Percentiles rank a stretch among this genome's conserved stretches.
phyloP scores from a whole-genome alignment of 2,113 vertebrate genomes.

The Pogonocichla stellata region DNA sequence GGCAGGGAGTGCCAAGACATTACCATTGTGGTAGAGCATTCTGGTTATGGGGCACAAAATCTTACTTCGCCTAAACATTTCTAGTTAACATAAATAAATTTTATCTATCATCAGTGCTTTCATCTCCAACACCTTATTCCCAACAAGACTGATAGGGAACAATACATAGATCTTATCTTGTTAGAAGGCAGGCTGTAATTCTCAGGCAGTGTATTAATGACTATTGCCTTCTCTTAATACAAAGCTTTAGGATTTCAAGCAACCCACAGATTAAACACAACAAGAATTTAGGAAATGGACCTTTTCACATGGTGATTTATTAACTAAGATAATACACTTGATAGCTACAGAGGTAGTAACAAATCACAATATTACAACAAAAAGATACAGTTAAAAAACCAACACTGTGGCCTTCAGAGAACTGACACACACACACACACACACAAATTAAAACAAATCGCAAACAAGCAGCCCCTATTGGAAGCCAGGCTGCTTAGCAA shows the following conservation, averaged over 20 bases:
- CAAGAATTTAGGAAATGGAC: conserved; percentile 54
- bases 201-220: neutral
- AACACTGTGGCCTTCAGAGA: conserved; percentile 60
- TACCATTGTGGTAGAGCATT: neutral
- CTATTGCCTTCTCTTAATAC: conserved; percentile 8
- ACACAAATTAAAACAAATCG: conserved; percentile 54
- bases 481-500: conserved; percentile 87
- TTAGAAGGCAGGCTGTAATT: conserved; percentile 9
- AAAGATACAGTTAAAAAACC: conserved; percentile 75
- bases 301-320: conserved; percentile 71
- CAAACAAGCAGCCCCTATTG: conserved; percentile 80
- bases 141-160: neutral
- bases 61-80: neutral
- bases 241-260: conserved; percentile 46
- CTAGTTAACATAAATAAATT: neutral
- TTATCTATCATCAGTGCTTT: neutral
- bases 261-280: conserved; percentile 37
- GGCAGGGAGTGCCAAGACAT: neutral
- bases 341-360: conserved; percentile 56
- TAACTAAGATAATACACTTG: conserved; percentile 70
- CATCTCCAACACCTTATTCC: neutral
- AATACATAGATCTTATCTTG: neutral
- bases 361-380: conserved; percentile 72
- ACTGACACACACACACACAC: neutral
- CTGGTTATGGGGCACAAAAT: neutral